Percentiles rank a stretch among this genome's conserved stretches.
Conservation (phyloP, 2,888 invertebrate species). For the Coelogynopora nodosa region DNA sequence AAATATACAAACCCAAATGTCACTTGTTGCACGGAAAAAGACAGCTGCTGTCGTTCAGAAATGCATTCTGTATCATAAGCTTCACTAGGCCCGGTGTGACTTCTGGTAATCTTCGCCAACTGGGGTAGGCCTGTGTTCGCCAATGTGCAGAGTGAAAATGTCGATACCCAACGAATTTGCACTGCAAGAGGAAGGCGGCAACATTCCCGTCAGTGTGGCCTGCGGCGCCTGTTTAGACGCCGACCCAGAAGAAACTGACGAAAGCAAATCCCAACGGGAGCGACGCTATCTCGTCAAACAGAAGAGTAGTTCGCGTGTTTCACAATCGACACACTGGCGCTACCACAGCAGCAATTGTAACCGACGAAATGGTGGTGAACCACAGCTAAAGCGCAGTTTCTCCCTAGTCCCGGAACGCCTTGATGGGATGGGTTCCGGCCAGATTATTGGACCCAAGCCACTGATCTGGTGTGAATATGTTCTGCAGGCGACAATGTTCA, state of each 20-base stretch:
- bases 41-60: too few relatives aligned
- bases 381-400: constrained; percentile 39
- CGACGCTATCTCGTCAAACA: constrained; percentile 7
- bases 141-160: neutral
- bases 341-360: neutral
- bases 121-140: too few relatives aligned
- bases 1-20: too few relatives aligned
- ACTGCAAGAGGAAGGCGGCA: neutral
- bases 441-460: neutral
- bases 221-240: neutral
- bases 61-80: too few relatives aligned
- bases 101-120: too few relatives aligned
- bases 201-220: neutral
- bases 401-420: constrained; percentile 43
- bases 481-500: constrained; percentile 29
- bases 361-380: neutral
- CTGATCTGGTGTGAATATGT: constrained; percentile 39
- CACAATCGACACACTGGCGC: neutral
- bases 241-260: neutral
- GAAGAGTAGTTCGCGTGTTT: neutral
- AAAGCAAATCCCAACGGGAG: neutral
- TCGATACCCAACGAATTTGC: neutral
- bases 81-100: too few relatives aligned
- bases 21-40: too few relatives aligned
- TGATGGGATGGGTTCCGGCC: constrained; percentile 18